These are phyloP conservation scores for Sitta europaea DNA, from an alignment of 2,113 vertebrate genomes.

Conservation along the genomic window DNA sequence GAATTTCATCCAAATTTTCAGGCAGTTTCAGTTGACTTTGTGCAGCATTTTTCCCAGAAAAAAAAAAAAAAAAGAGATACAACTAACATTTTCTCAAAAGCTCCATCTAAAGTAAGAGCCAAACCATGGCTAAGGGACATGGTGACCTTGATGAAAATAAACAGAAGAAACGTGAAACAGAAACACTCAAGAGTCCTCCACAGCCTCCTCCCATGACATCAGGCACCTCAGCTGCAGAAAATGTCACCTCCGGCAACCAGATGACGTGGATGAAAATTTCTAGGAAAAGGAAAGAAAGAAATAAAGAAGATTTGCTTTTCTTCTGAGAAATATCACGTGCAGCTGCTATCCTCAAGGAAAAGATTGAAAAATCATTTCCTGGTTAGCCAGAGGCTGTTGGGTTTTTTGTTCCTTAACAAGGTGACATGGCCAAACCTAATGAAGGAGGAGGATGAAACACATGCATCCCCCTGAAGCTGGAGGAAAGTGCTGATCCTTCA, in stretches of 20 bases:
- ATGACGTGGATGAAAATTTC: background rate
- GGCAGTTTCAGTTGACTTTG: background rate
- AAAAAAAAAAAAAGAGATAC: too few species aligned
- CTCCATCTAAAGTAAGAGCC: background rate
- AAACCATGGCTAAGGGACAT: background rate
- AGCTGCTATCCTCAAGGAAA: background rate
- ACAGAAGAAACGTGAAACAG: background rate
- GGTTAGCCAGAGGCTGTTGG: background rate
- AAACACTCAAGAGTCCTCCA: background rate
- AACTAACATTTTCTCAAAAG: background rate
- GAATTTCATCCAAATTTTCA: background rate
- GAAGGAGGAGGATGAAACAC: background rate
- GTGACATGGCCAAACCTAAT: fast-evolving
- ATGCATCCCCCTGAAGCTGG: background rate
- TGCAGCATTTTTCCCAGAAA: background rate
- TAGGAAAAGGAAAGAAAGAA: background rate
- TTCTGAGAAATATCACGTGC: background rate
- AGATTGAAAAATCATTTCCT: background rate
- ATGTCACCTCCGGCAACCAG: conserved; percentile 7
- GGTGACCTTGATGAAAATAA: background rate
- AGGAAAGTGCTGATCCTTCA: background rate
- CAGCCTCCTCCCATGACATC: background rate
- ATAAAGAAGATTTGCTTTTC: background rate
- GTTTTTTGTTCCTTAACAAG: background rate
- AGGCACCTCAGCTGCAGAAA: background rate